Conservation (phyloP, 1,140 invertebrate genomes). For the Drosophila kohkoa region DNA sequence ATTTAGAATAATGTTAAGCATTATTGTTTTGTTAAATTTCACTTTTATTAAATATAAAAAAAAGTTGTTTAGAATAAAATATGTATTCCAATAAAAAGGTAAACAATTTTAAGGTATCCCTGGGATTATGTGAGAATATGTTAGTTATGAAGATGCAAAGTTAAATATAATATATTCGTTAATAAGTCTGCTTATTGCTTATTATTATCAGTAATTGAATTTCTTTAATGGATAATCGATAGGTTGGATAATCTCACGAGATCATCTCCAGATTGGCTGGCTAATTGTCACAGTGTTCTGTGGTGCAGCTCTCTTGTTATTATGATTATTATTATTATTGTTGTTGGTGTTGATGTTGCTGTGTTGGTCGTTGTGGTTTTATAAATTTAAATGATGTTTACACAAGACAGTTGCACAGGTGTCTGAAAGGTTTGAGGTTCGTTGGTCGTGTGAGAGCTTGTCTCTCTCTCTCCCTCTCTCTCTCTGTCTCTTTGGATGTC, state of each 20-base stretch:
- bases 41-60: no score
- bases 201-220: no score
- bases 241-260: neutral
- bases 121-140: no score
- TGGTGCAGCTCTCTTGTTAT: constrained; percentile 27
- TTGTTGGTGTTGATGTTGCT: neutral
- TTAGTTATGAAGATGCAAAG: no score
- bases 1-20: no score
- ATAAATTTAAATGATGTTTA: constrained; percentile 73
- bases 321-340: constrained; percentile 16
- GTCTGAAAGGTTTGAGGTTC: constrained; percentile 49
- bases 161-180: no score
- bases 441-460: constrained; percentile 25
- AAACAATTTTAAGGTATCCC: no score
- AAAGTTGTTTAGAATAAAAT: no score
- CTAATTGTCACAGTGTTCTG: constrained; percentile 34
- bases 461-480: neutral
- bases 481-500: constrained; percentile 19
- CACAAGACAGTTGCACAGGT: constrained; percentile 45
- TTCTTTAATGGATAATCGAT: neutral
- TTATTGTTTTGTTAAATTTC: no score
- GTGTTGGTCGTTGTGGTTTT: constrained; percentile 50
- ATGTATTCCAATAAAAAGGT: no score
- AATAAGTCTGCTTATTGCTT: no score
- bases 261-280: constrained; percentile 27